Evolutionary conservation across 2,113 vertebrate genomes (phyloP).

Genomic region (Formicarius rufipectus): DNA sequence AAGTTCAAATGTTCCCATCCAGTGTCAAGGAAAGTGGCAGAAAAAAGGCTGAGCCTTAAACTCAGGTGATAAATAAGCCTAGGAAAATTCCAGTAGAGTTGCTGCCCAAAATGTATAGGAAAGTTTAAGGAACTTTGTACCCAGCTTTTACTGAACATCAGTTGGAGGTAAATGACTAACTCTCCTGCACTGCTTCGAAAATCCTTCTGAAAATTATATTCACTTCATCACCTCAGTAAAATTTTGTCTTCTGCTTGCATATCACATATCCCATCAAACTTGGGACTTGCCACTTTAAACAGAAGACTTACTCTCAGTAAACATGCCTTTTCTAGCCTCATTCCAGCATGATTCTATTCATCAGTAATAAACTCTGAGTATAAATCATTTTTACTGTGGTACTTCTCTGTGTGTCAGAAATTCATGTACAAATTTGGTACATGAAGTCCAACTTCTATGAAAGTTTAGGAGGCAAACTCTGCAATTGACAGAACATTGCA

Average conservation of each 20-base stretch:
- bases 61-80: not conserved
- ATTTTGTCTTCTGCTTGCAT: slow-evolving; percentile 14
- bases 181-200: not conserved
- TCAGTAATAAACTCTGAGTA: slow-evolving; percentile 21
- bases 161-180: not conserved
- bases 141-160: not conserved
- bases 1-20: not conserved
- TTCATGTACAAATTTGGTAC: not conserved
- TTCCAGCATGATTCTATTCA: not conserved
- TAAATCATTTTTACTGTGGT: slow-evolving; percentile 38
- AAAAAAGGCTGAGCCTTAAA: not conserved
- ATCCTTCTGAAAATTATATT: not conserved
- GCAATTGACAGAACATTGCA: slow-evolving; percentile 1
- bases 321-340: not conserved
- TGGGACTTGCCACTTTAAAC: not conserved
- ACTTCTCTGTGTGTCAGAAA: slow-evolving; percentile 13
- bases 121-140: not conserved
- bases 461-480: slow-evolving; percentile 43
- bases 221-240: not conserved
- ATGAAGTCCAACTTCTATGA: slow-evolving; percentile 8
- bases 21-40: not conserved
- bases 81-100: not conserved
- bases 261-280: slow-evolving; percentile 19
- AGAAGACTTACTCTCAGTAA: not conserved
- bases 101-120: not conserved